Base-by-base conservation (phyloP, 2,113 vertebrate species). In the Sprattus sprattus region DNA sequence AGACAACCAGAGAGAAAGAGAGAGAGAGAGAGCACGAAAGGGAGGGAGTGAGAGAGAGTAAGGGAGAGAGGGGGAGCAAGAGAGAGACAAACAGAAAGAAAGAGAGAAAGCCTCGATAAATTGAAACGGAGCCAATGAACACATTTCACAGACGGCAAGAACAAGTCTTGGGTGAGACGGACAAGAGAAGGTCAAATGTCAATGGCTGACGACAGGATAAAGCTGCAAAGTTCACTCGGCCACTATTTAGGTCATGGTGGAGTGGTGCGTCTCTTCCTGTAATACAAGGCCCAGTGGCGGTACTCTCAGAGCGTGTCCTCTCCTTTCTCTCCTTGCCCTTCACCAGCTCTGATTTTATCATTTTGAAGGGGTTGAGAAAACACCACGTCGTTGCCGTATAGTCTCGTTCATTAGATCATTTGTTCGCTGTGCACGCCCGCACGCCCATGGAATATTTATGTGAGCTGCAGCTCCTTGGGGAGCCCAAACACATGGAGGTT, bases 311-410 rank as follows among this genome's bases (percentile, higher is more conserved):
- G 10, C 28, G 13, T 32, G 28, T 89, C 82, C 88, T 90, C 93
- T 93, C 92, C 92, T 88, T 93, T 93, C 92, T 90, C 88, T 91
- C 86, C 91, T 89, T 83, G 87, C 91, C 89, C 91, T 89, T 82
- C 84, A 89, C 91, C 89, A 88, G 88, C 89, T 90, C 88, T 78
- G 71, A 78, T 32, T 32, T 78, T 32, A 78, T 39, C 32, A 15
- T 15, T 44, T 78, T 11, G 2, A 89, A 91, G 84, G 90, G 90
- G 84, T 83, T 83, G 83, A 83, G 86, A 89, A 88, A 85, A 86
- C 88, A 75, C 32, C 25, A 39, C 28, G 11, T 0, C n/a, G 25
- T 9, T 32, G 28, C 25, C 28, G 67, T 9, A 75, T 10, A 28
- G 18, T 13, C 28, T 78, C 71, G 28, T 39, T 78, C 28, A 5